Evolutionary conservation across 1,140 invertebrate species (phyloP), one percentile per base, ranked within the genome.

Genomic region (Apis mellifera): DNA sequence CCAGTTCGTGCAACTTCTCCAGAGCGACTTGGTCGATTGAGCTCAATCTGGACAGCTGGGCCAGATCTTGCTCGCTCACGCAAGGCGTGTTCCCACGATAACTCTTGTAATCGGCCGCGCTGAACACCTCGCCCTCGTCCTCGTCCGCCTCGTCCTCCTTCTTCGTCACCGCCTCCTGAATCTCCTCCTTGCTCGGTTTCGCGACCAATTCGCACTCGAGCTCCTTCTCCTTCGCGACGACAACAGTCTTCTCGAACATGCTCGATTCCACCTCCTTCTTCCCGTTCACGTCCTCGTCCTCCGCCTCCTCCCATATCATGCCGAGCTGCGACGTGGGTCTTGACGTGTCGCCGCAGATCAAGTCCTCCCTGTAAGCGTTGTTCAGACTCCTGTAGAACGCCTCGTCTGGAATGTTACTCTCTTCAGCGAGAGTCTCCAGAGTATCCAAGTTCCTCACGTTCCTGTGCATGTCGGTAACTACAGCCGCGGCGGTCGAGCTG

Each of bases 371-470:
- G 93, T 98, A 98, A 42, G 97, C 97, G 91, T 97, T 97, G 93
- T 98, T 98, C 26, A 98, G 94, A 91, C 97, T 98, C 85, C 97
- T 95, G 92, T 98, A 98, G 94, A 98, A 98, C 17, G 97, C 97
- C 93, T 98, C 97, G 91, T 97, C 97, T 9, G 97, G 97, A 60
- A 95, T 94, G 84, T 94, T 93, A 66, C 92, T 91, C 88, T 95
- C 94, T 70, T 95, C 95, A 55, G 94, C 93, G 21, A 95, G 86
- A 11, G 92, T 94, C 81, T 92, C 94, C 60, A 95, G 81, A 13
- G 91, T 87, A 57, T 95, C 94, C 19, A 95, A 77, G 86, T 95
- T 95, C 69, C 94, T 93, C 23, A 95, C 90, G 72, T 92, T 93
- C 57, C 92, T 88, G 84, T 94, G 92, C 86, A 92, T 90, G 62